Base-by-base conservation (phyloP, 2,888 invertebrate species). In the Parnassius apollo region DNA sequence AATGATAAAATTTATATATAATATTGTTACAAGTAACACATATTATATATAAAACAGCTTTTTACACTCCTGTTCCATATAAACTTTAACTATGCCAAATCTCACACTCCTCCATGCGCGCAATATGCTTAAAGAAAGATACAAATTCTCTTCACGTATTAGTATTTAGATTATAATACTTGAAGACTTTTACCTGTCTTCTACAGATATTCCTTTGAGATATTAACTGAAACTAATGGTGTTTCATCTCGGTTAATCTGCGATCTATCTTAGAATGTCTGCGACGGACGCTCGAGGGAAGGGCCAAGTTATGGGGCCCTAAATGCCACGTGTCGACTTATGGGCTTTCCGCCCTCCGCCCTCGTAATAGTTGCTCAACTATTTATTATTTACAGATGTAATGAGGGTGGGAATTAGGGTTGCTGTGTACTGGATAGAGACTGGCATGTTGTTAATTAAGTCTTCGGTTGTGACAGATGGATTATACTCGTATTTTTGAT, bases 371-470 rank as follows among this genome's bases (percentile, higher is more conserved):
- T 61, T 56, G 58, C 58, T 50, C 62, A 63, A 59, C 59, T 63
- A 63, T 63, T 63, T 59, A 63, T 63, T 63, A 63, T 63, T 63
- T 63, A 63, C 62, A 59, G 62, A 55, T 58, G 62, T 59, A 63
- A 63, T 59, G 55, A 44, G 49, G 58, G 62, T 45, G 59, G 45
- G 59, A 55, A 50, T 59, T 58, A 58, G 58, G 62, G 62, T 45
- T 44, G 61, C 61, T 55, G 49, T 42, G 12, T 48, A 48, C 13
- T 0, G 46, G 9, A 8, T 54, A 48, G 42, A 42, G 42, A 12
- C 58, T 57, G 45, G 25, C 53, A 12, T 11, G 51, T 51, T 53
- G 46, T 62, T 59, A 62, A 58, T 62, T 58, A 55, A 58, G 25
- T 42, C 54, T 49, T 25, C n/a, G 42, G 48, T 57, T 62, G 62